Percentiles rank a stretch among this genome's conserved stretches.
phyloP scores from a whole-genome alignment of 2,113 vertebrate species.

The Caretta caretta region DNA sequence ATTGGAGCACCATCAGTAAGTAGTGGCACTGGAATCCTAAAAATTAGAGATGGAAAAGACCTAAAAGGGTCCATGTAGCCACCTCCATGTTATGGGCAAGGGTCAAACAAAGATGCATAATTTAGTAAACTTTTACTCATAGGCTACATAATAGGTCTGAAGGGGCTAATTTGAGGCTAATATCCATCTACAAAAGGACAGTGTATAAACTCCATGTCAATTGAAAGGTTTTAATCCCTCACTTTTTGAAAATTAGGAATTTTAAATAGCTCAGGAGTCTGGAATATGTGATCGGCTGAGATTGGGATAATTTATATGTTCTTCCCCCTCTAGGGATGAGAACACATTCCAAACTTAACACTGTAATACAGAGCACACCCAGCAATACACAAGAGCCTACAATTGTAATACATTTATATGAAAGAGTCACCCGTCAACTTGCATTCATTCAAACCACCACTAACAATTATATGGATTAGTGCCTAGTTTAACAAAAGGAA shows the following conservation, averaged over 20 bases:
- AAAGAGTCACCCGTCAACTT: neutral
- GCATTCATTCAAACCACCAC: neutral
- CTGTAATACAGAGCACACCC: neutral
- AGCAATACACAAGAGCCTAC: neutral
- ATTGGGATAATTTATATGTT: neutral
- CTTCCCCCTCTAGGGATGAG: neutral
- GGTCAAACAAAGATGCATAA: neutral
- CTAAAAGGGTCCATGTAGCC: neutral
- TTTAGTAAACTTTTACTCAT: neutral
- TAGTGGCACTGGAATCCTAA: neutral
- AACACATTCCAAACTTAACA: neutral
- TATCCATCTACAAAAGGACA: neutral
- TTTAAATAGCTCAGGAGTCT: neutral
- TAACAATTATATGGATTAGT: neutral
- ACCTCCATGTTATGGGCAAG: neutral
- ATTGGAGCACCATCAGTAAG: neutral
- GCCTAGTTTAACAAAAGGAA: neutral
- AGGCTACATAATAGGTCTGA: neutral
- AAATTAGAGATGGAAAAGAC: neutral
- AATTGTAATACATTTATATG: neutral
- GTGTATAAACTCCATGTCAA: neutral
- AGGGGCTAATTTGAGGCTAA: neutral
- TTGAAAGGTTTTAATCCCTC: neutral
- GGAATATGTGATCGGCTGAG: neutral
- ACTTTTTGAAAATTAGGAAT: neutral